These are phyloP conservation scores for Pherbina coryleti DNA, from an alignment of 2,888 invertebrate species.

Conservation along the genomic window DNA sequence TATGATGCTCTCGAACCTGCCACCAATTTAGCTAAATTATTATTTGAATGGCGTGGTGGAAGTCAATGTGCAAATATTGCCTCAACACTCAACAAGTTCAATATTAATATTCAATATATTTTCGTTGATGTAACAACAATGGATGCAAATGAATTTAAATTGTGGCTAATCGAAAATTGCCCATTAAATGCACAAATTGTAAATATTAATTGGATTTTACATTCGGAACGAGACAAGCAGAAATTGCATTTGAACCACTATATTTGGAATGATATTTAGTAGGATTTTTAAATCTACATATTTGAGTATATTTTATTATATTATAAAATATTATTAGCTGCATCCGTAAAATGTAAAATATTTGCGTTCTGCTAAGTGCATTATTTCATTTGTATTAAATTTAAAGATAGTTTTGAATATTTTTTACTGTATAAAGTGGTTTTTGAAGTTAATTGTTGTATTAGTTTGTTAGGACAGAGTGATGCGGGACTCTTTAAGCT, in stretches of 20 bases:
- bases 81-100: not conserved
- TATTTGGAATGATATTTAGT: not conserved
- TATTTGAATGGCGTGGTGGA: constrained; percentile 62
- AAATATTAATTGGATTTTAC: constrained; percentile 56
- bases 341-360: not conserved
- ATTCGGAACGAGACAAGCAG: constrained; percentile 51
- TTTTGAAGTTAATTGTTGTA: too few relatives aligned
- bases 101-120: constrained; percentile 44
- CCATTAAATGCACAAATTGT: constrained; percentile 48
- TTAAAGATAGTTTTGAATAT: not conserved
- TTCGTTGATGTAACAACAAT: constrained; percentile 50
- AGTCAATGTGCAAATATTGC: not conserved
- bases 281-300: not conserved
- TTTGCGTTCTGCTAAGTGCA: not conserved
- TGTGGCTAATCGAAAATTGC: constrained; percentile 47
- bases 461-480: too few relatives aligned
- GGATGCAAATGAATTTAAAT: constrained; percentile 45
- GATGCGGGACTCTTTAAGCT: too few relatives aligned
- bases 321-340: not conserved
- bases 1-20: constrained; percentile 48
- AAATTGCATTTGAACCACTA: constrained; percentile 40
- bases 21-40: constrained; percentile 49
- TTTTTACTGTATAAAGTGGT: too few relatives aligned
- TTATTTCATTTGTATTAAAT: not conserved
- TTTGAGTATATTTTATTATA: not conserved